A percentile compares a stretch with the other conserved stretches of the same genome.
Evolutionary conservation across 2,113 vertebrate genomes (phyloP).

Genomic region (Chrysemys picta): DNA sequence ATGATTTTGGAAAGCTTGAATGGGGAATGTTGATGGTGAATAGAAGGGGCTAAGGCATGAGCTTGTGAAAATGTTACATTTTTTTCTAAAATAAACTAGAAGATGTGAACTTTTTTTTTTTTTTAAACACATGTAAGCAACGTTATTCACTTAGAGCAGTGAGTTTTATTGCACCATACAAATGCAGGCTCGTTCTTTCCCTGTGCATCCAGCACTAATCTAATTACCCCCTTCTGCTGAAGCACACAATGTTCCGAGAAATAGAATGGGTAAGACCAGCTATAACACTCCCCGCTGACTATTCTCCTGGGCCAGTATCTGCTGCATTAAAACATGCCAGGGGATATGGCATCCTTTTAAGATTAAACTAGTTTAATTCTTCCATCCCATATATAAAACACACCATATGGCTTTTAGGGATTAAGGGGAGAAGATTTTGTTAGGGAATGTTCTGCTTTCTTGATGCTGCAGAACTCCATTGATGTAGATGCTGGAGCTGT

Average conservation of each 20-base stretch:
- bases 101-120: background rate
- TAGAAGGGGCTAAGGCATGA: background rate
- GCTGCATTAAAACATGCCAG: background rate
- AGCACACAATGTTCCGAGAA: background rate
- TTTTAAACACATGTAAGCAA: accelerated
- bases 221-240: background rate
- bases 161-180: background rate
- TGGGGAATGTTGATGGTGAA: background rate
- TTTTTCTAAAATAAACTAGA: background rate
- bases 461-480: background rate
- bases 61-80: background rate
- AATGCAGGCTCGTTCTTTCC: background rate
- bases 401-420: background rate
- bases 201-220: background rate
- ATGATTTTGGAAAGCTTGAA: background rate
- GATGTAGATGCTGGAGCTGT: background rate
- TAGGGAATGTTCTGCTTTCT: background rate
- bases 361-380: background rate
- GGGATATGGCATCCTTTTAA: background rate
- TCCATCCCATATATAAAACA: background rate
- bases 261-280: background rate
- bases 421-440: background rate
- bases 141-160: background rate
- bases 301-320: background rate
- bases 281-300: background rate